Base-by-base conservation (phyloP, 2,888 invertebrate species). In the Meliscaeva auricollis region DNA sequence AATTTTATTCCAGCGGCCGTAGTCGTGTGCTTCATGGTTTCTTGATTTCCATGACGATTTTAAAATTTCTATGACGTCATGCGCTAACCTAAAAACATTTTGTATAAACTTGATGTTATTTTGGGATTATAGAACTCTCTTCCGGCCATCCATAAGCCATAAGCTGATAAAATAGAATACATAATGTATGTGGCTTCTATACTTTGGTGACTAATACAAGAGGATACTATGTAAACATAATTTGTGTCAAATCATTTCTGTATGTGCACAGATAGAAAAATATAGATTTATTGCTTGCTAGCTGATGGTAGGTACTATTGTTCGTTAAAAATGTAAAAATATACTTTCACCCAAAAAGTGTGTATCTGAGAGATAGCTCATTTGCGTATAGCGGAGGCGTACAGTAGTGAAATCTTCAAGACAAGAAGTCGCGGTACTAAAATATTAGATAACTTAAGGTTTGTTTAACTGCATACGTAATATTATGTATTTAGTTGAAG, bases 61-160 rank as follows among this genome's bases (percentile, higher is more conserved):
- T 1, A 22, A 66, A 50, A 48, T 35, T 22, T 20, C 1, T n/a
- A 38, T 66, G 66, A 66, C 66, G 50, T 66, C 66, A 66, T 44
- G 11, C 13, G 11, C 13, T 1, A 30, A 8, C 46, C 15, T 32
- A n/a, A 30, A 64, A 46, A 15, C 3, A 38, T 8, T 62, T 41
- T 60, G 8, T 22, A 20, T 38, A 62, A 62, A 44, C 0, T 44
- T 15, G n/a, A 46, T 32, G 64, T 46, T 64, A 64, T 64, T 64
- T 64, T 64, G 44, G 30, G 64, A n/a, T 17, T 46, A 17, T 46
- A 30, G 38, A 38, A 15, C 30, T 17, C 8, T 11, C 22, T 4
- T 26, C 26, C 15, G 44, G 30, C 30, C 30, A 62, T 44, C n/a
- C n/a, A n/a, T n/a, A n/a, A n/a, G n/a, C n/a, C n/a, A n/a, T n/a